Conservation (phyloP, 92 coral and sea anemone species). For the Paragorgia papillata region DNA sequence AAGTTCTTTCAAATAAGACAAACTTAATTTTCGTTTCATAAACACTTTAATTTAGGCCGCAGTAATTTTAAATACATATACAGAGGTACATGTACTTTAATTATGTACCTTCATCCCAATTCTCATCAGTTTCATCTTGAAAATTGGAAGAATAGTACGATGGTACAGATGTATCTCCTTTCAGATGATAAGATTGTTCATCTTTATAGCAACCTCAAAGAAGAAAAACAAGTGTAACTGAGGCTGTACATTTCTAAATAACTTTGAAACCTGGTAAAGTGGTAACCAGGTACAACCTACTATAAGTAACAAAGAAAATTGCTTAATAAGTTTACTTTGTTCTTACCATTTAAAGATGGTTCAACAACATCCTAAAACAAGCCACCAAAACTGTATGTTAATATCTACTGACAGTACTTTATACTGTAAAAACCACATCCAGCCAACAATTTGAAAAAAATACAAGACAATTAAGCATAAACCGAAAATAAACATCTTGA, state of each 20-base stretch:
- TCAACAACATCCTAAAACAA: constrained; percentile 9
- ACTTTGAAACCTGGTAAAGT: too few species aligned
- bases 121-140: constrained; percentile 59
- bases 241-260: neutral
- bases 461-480: too few species aligned
- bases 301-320: neutral
- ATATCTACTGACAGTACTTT: too few species aligned
- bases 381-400: neutral
- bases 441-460: too few species aligned
- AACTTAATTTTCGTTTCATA: too few species aligned
- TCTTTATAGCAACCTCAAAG: constrained; percentile 69
- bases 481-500: too few species aligned
- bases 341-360: neutral
- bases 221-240: neutral
- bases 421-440: too few species aligned
- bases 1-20: too few species aligned
- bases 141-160: constrained; percentile 57
- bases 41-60: too few species aligned
- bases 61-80: too few species aligned
- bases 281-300: neutral
- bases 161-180: constrained; percentile 92
- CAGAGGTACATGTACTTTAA: too few species aligned
- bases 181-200: constrained; percentile 73
- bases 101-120: constrained; percentile 70
- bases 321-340: too few species aligned